Conservation (phyloP, 2,113 vertebrate genomes). For the Enhydra lutris region DNA sequence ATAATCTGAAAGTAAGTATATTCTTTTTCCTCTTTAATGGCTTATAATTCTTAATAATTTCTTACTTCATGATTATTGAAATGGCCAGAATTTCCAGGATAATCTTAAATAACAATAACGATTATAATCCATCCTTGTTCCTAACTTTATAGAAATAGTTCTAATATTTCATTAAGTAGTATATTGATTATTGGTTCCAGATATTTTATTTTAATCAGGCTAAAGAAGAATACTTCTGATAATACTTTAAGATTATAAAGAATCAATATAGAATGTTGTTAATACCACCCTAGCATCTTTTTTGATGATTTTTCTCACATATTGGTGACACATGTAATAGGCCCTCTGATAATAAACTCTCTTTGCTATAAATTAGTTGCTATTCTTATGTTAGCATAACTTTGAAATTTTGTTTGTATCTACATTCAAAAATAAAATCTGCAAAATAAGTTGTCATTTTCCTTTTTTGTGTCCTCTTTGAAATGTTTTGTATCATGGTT, state of each 20-base stretch:
- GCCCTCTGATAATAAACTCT: background rate
- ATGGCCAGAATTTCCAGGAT: background rate
- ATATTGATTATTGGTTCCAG: background rate
- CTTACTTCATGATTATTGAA: background rate
- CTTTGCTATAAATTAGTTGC: background rate
- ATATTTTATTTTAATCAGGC: background rate
- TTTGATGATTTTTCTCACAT: background rate
- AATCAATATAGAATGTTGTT: background rate
- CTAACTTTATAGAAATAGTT: background rate
- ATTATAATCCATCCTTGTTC: background rate
- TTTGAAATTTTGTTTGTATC: background rate
- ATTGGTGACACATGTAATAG: background rate
- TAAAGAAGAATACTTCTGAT: background rate
- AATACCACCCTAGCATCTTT: background rate
- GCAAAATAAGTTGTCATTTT: background rate
- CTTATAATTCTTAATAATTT: background rate
- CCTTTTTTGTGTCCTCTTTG: background rate
- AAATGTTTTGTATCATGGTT: background rate
- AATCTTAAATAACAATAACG: background rate
- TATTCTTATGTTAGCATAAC: background rate
- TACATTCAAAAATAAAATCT: background rate
- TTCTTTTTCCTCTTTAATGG: background rate
- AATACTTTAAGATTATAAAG: background rate
- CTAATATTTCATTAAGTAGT: background rate
- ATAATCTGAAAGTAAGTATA: background rate